Percentiles rank a stretch among this genome's conserved stretches.
Conservation (phyloP, 2,113 vertebrate genomes). For the Gila orcuttii region DNA sequence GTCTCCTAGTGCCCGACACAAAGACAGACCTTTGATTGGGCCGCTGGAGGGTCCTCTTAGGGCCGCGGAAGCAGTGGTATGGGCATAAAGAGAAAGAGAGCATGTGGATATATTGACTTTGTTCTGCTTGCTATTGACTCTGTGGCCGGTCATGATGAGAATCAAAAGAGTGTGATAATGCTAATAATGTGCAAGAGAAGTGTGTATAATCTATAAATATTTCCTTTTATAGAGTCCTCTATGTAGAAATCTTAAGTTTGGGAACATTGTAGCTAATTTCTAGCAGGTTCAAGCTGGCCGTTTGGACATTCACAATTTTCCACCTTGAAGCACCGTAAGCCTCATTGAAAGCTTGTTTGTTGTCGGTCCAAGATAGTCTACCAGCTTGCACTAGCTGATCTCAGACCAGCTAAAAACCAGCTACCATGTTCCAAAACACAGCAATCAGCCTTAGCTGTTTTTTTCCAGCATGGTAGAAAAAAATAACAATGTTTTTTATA, state of each 20-base stretch:
- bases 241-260: background rate
- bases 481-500: background rate
- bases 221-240: background rate
- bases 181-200: background rate
- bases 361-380: background rate
- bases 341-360: background rate
- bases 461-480: background rate
- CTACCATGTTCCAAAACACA: background rate
- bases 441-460: background rate
- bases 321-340: background rate
- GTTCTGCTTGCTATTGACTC: background rate
- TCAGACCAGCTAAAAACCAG: background rate
- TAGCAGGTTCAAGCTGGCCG: background rate
- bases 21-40: constrained; percentile 36
- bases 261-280: background rate
- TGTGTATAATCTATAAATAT: background rate
- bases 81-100: constrained; percentile 11
- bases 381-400: background rate
- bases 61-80: background rate
- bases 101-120: background rate
- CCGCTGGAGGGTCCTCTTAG: constrained; percentile 47
- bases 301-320: background rate
- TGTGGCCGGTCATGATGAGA: background rate
- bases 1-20: constrained; percentile 41
- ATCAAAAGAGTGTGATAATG: constrained; percentile 27